Evolutionary conservation across 1,140 invertebrate genomes (phyloP).

Genomic region (Platyura marginata): DNA sequence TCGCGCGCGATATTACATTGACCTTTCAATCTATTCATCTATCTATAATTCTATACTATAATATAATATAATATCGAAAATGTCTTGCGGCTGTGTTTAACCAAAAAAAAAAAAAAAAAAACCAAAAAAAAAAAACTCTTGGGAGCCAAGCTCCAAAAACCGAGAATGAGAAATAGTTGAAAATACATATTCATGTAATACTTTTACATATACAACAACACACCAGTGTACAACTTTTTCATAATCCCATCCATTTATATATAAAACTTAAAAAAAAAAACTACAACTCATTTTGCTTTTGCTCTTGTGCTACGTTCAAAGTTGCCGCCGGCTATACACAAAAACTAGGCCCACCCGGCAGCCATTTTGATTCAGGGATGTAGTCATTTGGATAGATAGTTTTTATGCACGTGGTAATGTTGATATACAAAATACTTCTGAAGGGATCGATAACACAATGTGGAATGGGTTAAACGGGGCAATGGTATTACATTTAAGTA

Average conservation of each 20-base stretch:
- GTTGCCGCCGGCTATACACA: conserved; percentile 6
- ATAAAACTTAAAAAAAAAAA: background rate
- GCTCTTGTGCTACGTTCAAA: conserved; percentile 12
- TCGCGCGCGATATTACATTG: too few species aligned
- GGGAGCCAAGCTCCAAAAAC: background rate
- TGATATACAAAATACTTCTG: too few species aligned
- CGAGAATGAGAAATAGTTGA: background rate
- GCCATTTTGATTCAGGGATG: background rate
- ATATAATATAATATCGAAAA: background rate
- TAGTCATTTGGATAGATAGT: background rate
- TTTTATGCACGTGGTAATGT: background rate
- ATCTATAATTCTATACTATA: too few species aligned
- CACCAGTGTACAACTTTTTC: background rate
- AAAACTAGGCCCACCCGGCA: background rate
- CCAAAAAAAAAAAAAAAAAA: background rate
- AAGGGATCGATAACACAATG: too few species aligned
- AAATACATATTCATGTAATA: background rate
- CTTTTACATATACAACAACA: background rate
- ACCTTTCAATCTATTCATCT: too few species aligned
- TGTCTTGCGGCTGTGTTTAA: background rate
- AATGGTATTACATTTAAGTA: too few species aligned
- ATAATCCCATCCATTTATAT: background rate
- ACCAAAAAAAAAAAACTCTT: background rate
- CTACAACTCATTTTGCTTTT: conserved; percentile 19
- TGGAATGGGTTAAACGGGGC: too few species aligned